phyloP scores from a whole-genome alignment of 2,113 vertebrate genomes.

The Abramis brama region DNA sequence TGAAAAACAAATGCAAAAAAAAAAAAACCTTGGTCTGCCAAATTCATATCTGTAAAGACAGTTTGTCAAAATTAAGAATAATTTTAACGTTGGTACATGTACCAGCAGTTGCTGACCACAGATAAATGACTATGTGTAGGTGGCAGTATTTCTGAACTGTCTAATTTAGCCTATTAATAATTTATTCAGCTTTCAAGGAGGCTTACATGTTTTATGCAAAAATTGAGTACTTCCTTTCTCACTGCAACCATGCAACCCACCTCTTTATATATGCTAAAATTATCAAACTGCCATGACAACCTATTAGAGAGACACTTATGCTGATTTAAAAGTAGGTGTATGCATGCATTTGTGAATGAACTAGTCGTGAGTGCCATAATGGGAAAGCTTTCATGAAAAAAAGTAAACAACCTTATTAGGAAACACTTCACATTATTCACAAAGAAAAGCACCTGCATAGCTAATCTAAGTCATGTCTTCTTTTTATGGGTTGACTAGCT shows the following conservation, averaged over 20 bases:
- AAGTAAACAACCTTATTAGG: slow-evolving; percentile 20
- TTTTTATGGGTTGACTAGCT: background rate
- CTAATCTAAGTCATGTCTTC: background rate
- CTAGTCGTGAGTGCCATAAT: background rate
- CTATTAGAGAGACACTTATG: slow-evolving; percentile 7
- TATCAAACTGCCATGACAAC: slow-evolving; percentile 32
- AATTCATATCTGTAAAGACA: too few species aligned
- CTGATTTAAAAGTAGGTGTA: background rate
- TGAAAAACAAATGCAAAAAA: too few species aligned
- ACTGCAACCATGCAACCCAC: background rate
- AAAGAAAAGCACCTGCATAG: background rate
- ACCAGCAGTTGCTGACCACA: background rate
- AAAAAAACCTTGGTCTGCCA: too few species aligned
- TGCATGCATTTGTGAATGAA: background rate
- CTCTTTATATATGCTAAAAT: slow-evolving; percentile 18
- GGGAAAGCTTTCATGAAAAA: background rate
- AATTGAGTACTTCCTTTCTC: slow-evolving; percentile 17
- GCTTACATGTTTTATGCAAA: slow-evolving; percentile 23
- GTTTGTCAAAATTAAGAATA: too few species aligned
- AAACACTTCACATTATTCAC: slow-evolving; percentile 12
- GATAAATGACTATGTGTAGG: background rate
- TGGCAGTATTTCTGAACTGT: slow-evolving; percentile 8
- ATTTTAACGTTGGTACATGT: background rate
- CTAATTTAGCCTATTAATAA: background rate
- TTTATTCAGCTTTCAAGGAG: slow-evolving; percentile 21